A percentile compares a stretch with the other conserved stretches of the same genome.
Conservation (phyloP, 2,797 vertebrate genomes). For the Sarcoramphus papa region DNA sequence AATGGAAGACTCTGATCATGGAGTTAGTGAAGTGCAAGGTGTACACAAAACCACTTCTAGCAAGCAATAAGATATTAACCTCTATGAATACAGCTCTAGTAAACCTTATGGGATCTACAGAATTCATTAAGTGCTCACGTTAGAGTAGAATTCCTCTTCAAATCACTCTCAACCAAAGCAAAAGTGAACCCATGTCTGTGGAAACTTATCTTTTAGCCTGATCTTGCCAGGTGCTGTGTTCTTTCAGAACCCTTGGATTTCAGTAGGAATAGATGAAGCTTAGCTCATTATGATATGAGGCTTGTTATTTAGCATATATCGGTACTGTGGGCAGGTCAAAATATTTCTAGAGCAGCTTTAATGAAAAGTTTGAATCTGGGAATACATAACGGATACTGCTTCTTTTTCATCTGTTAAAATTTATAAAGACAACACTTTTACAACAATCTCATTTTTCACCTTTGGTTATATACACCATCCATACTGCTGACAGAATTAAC, state of each 20-base stretch:
- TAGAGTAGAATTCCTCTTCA: neutral
- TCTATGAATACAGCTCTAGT: neutral
- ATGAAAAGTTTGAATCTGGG: neutral
- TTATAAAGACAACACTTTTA: neutral
- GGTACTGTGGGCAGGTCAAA: neutral
- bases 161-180: neutral
- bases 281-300: neutral
- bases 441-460: neutral
- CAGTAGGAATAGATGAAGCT: neutral
- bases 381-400: neutral
- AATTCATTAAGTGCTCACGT: fast-evolving
- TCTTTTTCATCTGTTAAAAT: neutral
- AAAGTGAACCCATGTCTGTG: neutral
- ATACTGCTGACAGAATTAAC: neutral
- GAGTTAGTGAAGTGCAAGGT: neutral
- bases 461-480: neutral
- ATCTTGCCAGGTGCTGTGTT: neutral
- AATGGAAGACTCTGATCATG: neutral
- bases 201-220: neutral
- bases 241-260: neutral
- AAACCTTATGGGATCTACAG: neutral
- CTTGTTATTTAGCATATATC: neutral
- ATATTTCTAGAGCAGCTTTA: neutral
- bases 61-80: neutral
- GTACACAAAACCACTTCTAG: neutral